A percentile compares a stretch with the other conserved stretches of the same genome.
Conservation (phyloP, 2,888 invertebrate genomes). For the Imbricaverruca yamaguchii region DNA sequence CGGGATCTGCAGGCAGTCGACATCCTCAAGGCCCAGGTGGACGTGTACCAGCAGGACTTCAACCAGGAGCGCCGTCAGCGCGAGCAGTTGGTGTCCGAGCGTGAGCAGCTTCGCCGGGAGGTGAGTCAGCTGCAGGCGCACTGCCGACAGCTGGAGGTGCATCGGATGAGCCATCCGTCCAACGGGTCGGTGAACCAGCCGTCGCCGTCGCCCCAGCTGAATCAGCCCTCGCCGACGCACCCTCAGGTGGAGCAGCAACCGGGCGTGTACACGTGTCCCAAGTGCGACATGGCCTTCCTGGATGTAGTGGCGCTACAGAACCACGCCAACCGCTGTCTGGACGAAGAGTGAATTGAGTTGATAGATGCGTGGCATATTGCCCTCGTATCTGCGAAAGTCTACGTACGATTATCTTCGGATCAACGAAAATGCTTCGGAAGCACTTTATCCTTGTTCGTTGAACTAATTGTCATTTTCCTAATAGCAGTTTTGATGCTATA, state of each 20-base stretch:
- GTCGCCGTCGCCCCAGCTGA: neutral
- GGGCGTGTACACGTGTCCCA: slow-evolving; percentile 7
- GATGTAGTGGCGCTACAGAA: slow-evolving; percentile 1
- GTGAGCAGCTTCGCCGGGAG: slow-evolving; percentile 17
- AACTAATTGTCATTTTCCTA: no score
- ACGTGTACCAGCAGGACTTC: slow-evolving; percentile 18
- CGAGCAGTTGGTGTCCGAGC: neutral
- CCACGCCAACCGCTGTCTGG: slow-evolving; percentile 13
- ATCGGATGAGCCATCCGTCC: neutral
- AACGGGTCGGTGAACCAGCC: neutral
- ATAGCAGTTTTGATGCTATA: no score
- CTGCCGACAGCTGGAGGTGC: neutral
- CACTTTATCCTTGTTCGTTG: no score
- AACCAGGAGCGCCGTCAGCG: slow-evolving; percentile 13
- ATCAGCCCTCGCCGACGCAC: neutral
- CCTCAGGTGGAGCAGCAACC: neutral
- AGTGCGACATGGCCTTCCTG: slow-evolving; percentile 12
- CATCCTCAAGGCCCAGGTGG: slow-evolving; percentile 16
- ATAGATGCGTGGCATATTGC: no score
- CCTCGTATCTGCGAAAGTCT: no score
- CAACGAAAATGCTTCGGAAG: no score
- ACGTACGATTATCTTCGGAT: no score
- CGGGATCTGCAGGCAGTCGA: slow-evolving; percentile 2
- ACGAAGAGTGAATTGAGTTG: slow-evolving; percentile 44
- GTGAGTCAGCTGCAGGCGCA: neutral